Percentiles rank a stretch among this genome's conserved stretches.
These are phyloP conservation scores for Pterocles orientalis DNA, from an alignment of 2,113 vertebrate genomes.

Conservation along the genomic window DNA sequence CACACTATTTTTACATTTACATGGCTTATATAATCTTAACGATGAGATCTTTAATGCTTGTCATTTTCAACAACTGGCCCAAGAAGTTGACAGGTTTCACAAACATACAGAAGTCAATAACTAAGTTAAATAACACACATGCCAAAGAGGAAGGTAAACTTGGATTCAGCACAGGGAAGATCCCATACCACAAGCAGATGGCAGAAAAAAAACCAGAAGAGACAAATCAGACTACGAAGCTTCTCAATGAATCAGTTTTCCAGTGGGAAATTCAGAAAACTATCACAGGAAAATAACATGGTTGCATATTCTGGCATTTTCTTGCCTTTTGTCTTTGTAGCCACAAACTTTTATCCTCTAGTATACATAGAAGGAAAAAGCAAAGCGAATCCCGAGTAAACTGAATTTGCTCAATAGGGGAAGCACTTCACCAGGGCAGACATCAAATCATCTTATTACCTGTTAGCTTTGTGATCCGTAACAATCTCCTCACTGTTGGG, in stretches of 20 bases:
- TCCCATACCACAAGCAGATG: background rate
- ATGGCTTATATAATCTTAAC: accelerated
- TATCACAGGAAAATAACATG: accelerated
- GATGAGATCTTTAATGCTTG: background rate
- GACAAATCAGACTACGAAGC: background rate
- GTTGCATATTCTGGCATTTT: background rate
- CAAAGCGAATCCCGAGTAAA: background rate
- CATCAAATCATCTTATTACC: conserved; percentile 57
- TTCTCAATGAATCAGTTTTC: background rate
- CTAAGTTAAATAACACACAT: background rate
- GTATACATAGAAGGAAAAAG: accelerated
- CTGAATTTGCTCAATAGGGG: too few species aligned
- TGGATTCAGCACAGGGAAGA: background rate
- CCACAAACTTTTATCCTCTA: background rate
- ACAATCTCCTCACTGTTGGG: conserved; percentile 33
- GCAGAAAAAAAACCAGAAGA: background rate
- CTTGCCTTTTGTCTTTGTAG: background rate
- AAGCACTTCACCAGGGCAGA: background rate
- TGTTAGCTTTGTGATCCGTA: conserved; percentile 70
- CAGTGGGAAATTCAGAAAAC: background rate
- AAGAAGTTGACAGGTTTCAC: accelerated
- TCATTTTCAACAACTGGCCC: background rate
- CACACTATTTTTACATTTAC: background rate
- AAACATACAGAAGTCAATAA: background rate
- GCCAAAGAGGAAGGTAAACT: background rate